Evolutionary conservation across 2,797 vertebrate species (phyloP).

Genomic region (Acanthurus tractus): DNA sequence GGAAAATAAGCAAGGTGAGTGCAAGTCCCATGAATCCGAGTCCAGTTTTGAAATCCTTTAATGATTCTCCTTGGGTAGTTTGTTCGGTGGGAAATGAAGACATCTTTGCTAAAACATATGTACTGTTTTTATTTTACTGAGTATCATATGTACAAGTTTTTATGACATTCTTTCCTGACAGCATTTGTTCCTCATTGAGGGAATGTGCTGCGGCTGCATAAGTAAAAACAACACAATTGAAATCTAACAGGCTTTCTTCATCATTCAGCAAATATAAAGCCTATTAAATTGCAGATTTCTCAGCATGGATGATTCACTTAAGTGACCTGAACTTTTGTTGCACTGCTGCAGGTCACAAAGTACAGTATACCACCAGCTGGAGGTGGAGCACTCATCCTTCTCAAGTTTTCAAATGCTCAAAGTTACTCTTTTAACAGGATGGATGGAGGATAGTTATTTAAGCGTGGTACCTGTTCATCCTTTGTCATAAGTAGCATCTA

Average conservation of each 20-base stretch:
- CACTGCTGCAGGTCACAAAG: not conserved
- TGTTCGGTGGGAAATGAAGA: not conserved
- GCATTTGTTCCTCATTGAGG: not conserved
- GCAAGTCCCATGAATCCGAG: conserved; percentile 11
- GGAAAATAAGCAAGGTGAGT: conserved; percentile 45
- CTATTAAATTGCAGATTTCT: not conserved
- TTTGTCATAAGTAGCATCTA: not conserved
- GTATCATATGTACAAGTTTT: not conserved
- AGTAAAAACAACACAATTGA: conserved; percentile 3
- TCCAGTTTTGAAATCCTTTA: not conserved
- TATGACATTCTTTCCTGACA: not conserved
- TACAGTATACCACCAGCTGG: too few relatives aligned
- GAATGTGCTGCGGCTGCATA: conserved; percentile 1
- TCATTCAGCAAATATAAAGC: not conserved
- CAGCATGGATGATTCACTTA: not conserved
- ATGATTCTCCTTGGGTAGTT: not conserved
- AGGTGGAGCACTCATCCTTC: not conserved
- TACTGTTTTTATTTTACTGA: not conserved
- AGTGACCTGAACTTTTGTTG: not conserved
- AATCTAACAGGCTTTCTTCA: conserved; percentile 4
- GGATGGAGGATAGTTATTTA: not conserved
- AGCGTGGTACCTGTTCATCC: not conserved
- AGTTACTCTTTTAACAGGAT: not conserved
- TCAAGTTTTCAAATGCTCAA: not conserved
- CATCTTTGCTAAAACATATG: not conserved